Evolutionary conservation across 2,888 invertebrate genomes (phyloP).

Genomic region (Gastracanthus pulcherrimus): DNA sequence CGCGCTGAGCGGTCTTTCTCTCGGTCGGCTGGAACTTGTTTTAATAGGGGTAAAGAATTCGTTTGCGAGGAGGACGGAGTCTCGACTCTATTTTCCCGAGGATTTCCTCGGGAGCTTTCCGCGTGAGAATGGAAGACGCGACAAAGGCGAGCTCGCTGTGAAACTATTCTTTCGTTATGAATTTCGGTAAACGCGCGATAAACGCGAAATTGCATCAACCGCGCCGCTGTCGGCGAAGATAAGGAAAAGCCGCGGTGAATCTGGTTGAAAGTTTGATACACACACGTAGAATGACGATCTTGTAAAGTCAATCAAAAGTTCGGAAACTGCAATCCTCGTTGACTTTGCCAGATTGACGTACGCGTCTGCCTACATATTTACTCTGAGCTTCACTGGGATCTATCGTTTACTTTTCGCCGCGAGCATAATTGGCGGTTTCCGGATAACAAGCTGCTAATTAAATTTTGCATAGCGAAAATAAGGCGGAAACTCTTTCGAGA

Average conservation of each 20-base stretch:
- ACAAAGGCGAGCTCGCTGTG: neutral
- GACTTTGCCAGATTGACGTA: neutral
- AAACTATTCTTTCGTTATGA: neutral
- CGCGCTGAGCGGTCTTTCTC: neutral
- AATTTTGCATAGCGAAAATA: conserved; percentile 17
- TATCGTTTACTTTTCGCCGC: conserved; percentile 30
- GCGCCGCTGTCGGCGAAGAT: too few relatives aligned
- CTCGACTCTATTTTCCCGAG: neutral
- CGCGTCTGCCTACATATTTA: conserved; percentile 30
- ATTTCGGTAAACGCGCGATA: neutral
- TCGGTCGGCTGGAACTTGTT: conserved; percentile 13
- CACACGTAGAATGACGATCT: conserved; percentile 35
- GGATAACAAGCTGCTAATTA: conserved; percentile 46
- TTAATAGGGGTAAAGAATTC: conserved; percentile 5
- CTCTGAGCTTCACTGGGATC: conserved; percentile 32
- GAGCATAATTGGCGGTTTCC: conserved; percentile 34
- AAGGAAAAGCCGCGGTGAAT: too few relatives aligned
- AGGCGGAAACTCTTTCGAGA: too few relatives aligned
- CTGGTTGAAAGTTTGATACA: conserved; percentile 31
- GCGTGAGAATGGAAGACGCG: neutral
- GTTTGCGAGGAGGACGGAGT: neutral
- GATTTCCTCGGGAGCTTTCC: neutral
- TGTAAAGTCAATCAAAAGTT: conserved; percentile 50
- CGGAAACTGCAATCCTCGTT: conserved; percentile 20
- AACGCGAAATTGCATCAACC: neutral